phyloP scores from a whole-genome alignment of 2,113 vertebrate genomes.

The Campylorhamphus procurvoides region DNA sequence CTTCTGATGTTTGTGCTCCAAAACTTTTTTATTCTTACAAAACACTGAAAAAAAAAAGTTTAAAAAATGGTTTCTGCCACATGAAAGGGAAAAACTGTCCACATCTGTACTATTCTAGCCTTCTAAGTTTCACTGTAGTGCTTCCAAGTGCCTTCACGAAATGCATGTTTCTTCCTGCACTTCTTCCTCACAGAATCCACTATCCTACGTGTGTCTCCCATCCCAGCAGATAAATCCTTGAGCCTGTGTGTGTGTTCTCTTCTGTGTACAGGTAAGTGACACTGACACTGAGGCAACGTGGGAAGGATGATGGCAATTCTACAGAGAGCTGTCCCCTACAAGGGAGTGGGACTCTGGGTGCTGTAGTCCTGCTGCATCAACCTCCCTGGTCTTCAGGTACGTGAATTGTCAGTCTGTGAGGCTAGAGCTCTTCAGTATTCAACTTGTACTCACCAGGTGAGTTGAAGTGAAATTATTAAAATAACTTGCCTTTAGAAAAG shows the following conservation, averaged over 20 bases:
- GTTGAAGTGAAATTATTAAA: neutral
- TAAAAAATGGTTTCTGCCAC: neutral
- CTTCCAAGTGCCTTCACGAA: neutral
- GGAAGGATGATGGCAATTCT: neutral
- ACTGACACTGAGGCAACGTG: neutral
- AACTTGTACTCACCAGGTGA: neutral
- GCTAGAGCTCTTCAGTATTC: neutral
- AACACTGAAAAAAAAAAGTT: neutral
- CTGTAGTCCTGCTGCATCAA: neutral
- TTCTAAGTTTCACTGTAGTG: neutral
- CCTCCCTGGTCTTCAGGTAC: neutral
- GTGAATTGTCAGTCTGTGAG: neutral
- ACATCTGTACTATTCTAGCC: neutral
- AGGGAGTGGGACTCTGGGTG: accelerated
- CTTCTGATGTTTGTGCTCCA: neutral
- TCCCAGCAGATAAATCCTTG: neutral
- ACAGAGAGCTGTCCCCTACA: neutral
- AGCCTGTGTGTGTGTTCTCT: neutral
- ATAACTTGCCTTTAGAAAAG: neutral
- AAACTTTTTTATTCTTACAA: neutral
- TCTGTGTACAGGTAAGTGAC: neutral
- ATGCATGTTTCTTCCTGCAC: neutral
- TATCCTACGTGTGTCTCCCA: accelerated
- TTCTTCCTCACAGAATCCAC: neutral
- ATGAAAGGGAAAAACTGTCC: neutral